Conservation (phyloP, 2,797 vertebrate species). For the Hippopotamyrus pictus region DNA sequence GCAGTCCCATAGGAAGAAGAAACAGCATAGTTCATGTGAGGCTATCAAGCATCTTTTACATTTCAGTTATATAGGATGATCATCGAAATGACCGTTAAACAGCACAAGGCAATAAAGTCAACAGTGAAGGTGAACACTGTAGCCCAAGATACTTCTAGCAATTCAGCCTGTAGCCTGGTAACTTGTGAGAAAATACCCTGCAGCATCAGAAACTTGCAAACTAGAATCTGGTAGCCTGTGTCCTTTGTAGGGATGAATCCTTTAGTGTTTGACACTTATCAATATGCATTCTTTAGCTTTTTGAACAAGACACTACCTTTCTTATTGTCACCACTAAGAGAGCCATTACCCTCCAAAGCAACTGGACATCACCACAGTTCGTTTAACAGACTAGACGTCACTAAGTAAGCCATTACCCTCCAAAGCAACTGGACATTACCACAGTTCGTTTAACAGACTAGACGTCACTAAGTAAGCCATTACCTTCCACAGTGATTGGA, state of each 20-base stretch:
- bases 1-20: not conserved
- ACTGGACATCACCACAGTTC: too few relatives aligned
- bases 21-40: not conserved
- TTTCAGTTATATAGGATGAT: not conserved
- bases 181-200: not conserved
- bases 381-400: too few relatives aligned
- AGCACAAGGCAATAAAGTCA: not conserved
- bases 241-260: not conserved
- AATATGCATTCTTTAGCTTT: not conserved
- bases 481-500: too few relatives aligned
- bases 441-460: too few relatives aligned
- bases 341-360: too few relatives aligned
- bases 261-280: not conserved
- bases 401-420: too few relatives aligned
- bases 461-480: too few relatives aligned
- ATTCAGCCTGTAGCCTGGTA: not conserved
- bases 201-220: not conserved
- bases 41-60: not conserved
- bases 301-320: not conserved
- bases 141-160: not conserved
- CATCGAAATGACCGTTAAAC: not conserved
- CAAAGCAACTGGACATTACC: too few relatives aligned
- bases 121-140: not conserved
- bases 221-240: not conserved
- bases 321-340: not conserved